Evolutionary conservation across 2,888 invertebrate species (phyloP).

Genomic region (Panopea generosa): DNA sequence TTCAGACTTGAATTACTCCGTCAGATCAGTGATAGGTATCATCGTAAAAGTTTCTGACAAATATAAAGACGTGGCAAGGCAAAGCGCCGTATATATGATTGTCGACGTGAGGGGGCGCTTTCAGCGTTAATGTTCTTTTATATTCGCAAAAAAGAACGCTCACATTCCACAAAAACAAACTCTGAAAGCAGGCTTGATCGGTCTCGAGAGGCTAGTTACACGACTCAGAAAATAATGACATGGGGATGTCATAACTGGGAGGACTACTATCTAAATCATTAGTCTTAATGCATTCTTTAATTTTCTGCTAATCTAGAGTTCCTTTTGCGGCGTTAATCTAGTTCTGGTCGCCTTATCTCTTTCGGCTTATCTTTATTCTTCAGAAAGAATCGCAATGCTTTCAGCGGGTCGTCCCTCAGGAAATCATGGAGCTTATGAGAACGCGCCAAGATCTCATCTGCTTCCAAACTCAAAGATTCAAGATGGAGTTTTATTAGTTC

Average conservation of each 20-base stretch:
- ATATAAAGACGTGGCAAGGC: neutral
- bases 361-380: slow-evolving; percentile 61
- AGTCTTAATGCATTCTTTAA: slow-evolving; percentile 70
- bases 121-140: slow-evolving; percentile 13
- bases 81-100: slow-evolving; percentile 1
- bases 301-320: slow-evolving; percentile 64
- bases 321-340: slow-evolving; percentile 63
- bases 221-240: slow-evolving; percentile 55
- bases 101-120: neutral
- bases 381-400: slow-evolving; percentile 67
- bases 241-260: slow-evolving; percentile 48
- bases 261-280: slow-evolving; percentile 60
- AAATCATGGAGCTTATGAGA: slow-evolving; percentile 61
- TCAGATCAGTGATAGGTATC: slow-evolving; percentile 11
- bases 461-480: slow-evolving; percentile 50
- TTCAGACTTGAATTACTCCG: slow-evolving; percentile 62
- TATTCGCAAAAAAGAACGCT: neutral
- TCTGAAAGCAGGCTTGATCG: slow-evolving; percentile 33
- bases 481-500: slow-evolving; percentile 59
- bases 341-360: slow-evolving; percentile 57
- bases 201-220: slow-evolving; percentile 50
- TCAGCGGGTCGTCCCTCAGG: slow-evolving; percentile 65
- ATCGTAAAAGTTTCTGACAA: neutral
- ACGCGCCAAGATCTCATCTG: slow-evolving; percentile 59
- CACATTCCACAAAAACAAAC: slow-evolving; percentile 15